These are phyloP conservation scores for Operophtera brumata DNA, from an alignment of 2,888 invertebrate genomes.

Conservation along the genomic window DNA sequence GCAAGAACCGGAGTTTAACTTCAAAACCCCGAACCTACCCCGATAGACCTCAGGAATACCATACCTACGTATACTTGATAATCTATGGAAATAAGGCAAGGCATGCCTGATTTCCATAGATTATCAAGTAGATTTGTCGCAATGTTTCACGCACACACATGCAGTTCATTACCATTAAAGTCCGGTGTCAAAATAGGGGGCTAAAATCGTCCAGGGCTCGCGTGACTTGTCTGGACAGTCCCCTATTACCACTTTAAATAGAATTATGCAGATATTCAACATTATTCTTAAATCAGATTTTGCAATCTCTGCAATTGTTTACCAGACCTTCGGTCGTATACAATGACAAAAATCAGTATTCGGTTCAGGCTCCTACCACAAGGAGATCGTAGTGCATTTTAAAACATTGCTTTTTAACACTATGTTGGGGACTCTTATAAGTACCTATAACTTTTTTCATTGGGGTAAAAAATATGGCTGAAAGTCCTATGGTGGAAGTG, in stretches of 20 bases:
- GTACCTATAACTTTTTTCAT: too few species aligned
- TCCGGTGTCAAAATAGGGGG: slow-evolving; percentile 31
- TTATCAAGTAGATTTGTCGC: slow-evolving; percentile 29
- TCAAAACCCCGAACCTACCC: too few species aligned
- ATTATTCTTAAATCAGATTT: slow-evolving; percentile 27
- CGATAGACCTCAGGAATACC: too few species aligned
- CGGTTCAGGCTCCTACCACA: not conserved
- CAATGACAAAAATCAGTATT: not conserved
- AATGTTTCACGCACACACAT: slow-evolving; percentile 25
- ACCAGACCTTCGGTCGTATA: not conserved
- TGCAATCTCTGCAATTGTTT: slow-evolving; percentile 24
- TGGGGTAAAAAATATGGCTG: not conserved
- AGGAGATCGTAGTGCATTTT: not conserved
- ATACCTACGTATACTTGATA: not conserved
- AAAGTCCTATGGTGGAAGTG: too few species aligned
- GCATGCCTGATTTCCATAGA: slow-evolving; percentile 23
- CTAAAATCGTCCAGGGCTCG: slow-evolving; percentile 15
- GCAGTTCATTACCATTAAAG: slow-evolving; percentile 30
- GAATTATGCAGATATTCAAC: slow-evolving; percentile 19
- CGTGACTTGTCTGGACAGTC: slow-evolving; percentile 25
- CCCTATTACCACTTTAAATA: slow-evolving; percentile 26
- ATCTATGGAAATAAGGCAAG: not conserved
- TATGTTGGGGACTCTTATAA: not conserved
- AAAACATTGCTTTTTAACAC: not conserved
- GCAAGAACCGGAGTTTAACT: too few species aligned